A percentile compares a stretch with the other conserved stretches of the same genome.
Conservation (phyloP, 2,113 vertebrate genomes). For the Silurus asotus region DNA sequence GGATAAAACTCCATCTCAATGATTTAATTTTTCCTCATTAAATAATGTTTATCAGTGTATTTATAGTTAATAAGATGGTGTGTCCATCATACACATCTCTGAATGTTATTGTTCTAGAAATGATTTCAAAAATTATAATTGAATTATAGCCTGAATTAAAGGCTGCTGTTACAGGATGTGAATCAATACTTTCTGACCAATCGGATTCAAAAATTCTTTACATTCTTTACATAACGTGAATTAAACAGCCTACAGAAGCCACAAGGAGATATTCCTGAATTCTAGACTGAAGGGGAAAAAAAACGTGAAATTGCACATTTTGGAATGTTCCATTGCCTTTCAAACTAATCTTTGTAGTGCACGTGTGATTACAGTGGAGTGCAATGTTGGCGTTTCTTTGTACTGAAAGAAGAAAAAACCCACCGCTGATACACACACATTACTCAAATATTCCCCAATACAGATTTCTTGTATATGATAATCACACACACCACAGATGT, state of each 20-base stretch:
- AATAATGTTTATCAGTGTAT: background rate
- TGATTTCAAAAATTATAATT: no score
- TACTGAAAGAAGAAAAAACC: background rate
- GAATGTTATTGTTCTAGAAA: background rate
- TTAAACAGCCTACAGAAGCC: background rate
- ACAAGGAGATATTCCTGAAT: background rate
- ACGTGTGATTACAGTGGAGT: background rate
- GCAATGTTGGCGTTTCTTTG: background rate
- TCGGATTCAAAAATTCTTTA: background rate
- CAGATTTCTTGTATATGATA: background rate
- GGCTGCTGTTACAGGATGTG: background rate
- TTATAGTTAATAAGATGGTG: background rate
- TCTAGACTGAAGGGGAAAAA: background rate
- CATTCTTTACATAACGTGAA: background rate
- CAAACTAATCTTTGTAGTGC: background rate
- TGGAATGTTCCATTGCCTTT: conserved; percentile 1
- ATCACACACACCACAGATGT: background rate
- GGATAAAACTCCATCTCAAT: background rate
- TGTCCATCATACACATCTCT: background rate
- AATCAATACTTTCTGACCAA: background rate
- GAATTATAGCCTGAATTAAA: background rate
- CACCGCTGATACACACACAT: background rate
- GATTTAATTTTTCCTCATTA: background rate
- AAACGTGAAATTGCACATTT: background rate
- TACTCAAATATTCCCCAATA: background rate